Base-by-base conservation (phyloP, 2,797 vertebrate species). In the Onychomys arenicola region DNA sequence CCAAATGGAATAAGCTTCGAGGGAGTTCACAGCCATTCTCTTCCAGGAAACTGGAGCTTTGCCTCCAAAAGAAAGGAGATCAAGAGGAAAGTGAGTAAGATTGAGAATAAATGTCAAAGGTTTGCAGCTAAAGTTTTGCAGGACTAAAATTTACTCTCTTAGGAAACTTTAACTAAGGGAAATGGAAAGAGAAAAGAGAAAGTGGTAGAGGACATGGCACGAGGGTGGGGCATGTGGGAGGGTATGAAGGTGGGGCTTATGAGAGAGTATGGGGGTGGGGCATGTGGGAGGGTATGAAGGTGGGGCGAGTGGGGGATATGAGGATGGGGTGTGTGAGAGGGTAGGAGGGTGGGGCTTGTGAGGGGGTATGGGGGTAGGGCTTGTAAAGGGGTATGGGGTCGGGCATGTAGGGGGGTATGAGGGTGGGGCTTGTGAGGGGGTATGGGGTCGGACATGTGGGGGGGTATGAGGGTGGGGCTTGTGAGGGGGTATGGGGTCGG, bases 181-280 rank as follows among this genome's bases (percentile, higher is more conserved):
- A 57, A 12, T n/a, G 25, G 37, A 57, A 37, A 55, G 8, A 55
- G 27, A 19, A 87, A 25, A 0, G 40, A 19, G 12, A 29, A 16
- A 10, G 23, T 6, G 12, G 34, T 11, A 8, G 25, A 40, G 32
- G 25, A 13, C 10, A 11, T 40, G 16, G 40, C 1, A 0, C 1
- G 6, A 40, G 25, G 4, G 16, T 4, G n/a, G n/a, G 21, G 46
- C 4, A 0, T 69, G 14, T n/a, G 49, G 17, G 1, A 23, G 43
- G 17, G 3, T 23, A 5, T 25, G 19, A 63, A 13, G 2, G 49
- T 52, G 49, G 49, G 49, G 49, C 8, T 1, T 49, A 8, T n/a
- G 46, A 8, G 46, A 10, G 46, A 10, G 46, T 49, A 49, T 49
- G 46, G 4, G 46, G 1, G 46, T 49, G 46, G 46, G 8, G 46